phyloP scores from a whole-genome alignment of 2,113 vertebrate species.

The Tenebrosternarchus preto region DNA sequence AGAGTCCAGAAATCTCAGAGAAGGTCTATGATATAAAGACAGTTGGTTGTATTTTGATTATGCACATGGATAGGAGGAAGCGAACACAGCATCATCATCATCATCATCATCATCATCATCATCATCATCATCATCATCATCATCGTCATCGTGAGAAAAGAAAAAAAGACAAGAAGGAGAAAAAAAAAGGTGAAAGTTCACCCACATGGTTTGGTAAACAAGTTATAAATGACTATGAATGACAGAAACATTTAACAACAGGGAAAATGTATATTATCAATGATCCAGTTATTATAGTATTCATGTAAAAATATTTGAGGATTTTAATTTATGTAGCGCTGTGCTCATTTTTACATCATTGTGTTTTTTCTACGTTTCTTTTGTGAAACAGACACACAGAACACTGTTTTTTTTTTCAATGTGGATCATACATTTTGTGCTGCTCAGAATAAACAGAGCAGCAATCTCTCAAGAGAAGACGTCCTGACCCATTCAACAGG shows the following conservation, averaged over 20 bases:
- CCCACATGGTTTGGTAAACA: no score
- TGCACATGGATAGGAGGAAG: not conserved
- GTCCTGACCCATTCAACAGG: slow-evolving; percentile 32
- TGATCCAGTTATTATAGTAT: not conserved
- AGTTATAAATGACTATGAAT: no score
- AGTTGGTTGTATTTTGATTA: not conserved
- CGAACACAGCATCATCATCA: not conserved
- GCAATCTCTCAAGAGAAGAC: slow-evolving; percentile 11
- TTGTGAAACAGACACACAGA: not conserved
- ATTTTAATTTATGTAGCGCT: not conserved
- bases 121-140: no score
- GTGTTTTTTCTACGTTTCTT: not conserved
- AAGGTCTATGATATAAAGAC: no score
- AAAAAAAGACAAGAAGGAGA: no score
- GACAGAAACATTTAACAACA: no score
- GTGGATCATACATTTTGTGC: not conserved
- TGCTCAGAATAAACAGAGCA: not conserved
- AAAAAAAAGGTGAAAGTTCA: no score
- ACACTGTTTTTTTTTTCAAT: not conserved
- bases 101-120: not conserved
- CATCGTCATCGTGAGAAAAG: no score
- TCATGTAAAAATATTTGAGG: not conserved
- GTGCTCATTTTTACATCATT: not conserved
- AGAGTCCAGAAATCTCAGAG: no score
- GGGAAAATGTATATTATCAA: no score